These are phyloP conservation scores for Nesospiza acunhae DNA, from an alignment of 2,113 vertebrate genomes.

Conservation along the genomic window DNA sequence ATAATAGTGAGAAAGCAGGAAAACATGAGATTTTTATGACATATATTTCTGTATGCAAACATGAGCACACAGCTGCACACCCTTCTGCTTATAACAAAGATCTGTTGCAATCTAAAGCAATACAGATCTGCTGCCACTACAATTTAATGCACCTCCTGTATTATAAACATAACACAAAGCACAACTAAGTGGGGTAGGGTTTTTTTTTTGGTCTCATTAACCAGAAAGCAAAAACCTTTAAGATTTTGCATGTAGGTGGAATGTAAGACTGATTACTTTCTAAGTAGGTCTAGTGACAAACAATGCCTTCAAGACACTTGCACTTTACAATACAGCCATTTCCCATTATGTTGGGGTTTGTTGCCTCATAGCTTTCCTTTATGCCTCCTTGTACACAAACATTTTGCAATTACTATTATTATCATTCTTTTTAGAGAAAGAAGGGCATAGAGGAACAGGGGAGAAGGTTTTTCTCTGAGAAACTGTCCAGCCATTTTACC, in stretches of 20 bases:
- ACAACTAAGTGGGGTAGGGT: neutral
- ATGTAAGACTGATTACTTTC: neutral
- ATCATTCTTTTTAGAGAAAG: neutral
- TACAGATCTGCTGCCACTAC: neutral
- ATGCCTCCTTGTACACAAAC: neutral
- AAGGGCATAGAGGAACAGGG: neutral
- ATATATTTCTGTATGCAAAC: fast-evolving
- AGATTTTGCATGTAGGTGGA: neutral
- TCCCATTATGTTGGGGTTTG: neutral
- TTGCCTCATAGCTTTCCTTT: neutral
- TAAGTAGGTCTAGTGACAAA: neutral
- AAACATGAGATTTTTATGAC: neutral
- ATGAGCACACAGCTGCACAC: fast-evolving
- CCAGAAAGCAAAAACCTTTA: neutral
- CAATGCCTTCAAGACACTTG: neutral
- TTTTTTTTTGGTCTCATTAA: neutral
- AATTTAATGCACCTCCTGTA: neutral
- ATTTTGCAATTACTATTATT: neutral
- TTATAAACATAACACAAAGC: neutral
- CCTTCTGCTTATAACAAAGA: neutral
- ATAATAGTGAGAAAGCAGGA: neutral
- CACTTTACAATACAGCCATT: neutral
- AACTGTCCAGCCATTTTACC: neutral
- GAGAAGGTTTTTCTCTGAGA: neutral
- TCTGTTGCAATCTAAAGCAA: neutral